Conservation (phyloP, 92 coral and sea anemone genomes). For the Micromussa lordhowensis region DNA sequence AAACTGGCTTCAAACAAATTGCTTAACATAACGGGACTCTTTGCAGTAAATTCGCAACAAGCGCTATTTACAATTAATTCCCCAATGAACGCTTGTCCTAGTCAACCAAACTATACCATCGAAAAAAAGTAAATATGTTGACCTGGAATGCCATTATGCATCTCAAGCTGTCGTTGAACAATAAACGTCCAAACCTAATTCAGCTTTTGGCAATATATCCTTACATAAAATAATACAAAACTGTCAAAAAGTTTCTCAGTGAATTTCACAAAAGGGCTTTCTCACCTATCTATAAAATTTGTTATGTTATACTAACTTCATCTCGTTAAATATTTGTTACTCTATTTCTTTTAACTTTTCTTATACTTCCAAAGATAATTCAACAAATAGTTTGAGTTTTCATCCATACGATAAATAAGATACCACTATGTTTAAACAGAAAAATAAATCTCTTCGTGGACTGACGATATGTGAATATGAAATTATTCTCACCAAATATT, state of each 20-base stretch:
- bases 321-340: slow-evolving; percentile 32
- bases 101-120: not conserved
- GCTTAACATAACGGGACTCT: not conserved
- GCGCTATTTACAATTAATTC: not conserved
- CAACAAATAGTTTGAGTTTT: slow-evolving; percentile 30
- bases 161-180: not conserved
- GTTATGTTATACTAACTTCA: slow-evolving; percentile 4
- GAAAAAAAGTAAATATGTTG: not conserved
- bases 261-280: not conserved
- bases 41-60: not conserved
- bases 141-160: not conserved
- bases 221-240: slow-evolving; percentile 39
- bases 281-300: slow-evolving; percentile 18
- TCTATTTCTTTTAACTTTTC: slow-evolving; percentile 26
- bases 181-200: not conserved
- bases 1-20: not conserved
- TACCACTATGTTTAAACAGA: slow-evolving; percentile 45
- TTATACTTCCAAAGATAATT: slow-evolving; percentile 26
- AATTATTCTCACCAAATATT: slow-evolving; percentile 29
- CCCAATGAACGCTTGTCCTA: not conserved
- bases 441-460: slow-evolving; percentile 40
- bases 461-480: slow-evolving; percentile 16
- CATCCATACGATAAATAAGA: slow-evolving; percentile 46
- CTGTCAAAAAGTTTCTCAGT: not conserved
- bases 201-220: not conserved